Base-by-base conservation (phyloP, 1,140 invertebrate genomes). In the Subanguina moxae region DNA sequence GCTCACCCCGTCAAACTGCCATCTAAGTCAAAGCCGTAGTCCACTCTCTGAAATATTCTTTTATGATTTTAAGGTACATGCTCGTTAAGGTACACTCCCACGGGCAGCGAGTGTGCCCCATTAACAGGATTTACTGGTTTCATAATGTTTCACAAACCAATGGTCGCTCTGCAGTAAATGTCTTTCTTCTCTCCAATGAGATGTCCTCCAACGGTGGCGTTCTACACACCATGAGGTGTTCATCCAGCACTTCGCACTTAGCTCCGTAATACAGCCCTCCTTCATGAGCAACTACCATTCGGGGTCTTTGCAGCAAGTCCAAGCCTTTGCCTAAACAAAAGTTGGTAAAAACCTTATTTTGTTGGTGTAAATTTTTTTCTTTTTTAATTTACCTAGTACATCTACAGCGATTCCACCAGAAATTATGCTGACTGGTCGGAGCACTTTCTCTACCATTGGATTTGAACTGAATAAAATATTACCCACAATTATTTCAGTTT, bases 21-120 rank as follows among this genome's bases (percentile, higher is more conserved):
- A 61, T 79, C 78, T 15, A 79, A 66, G 67, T 79, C 77, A 19
- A 78, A 78, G 3, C 75, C 77, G 56, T 72, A 78, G 30, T 72
- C 72, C 0, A 68, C 56, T 0, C n/a, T 52, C 11, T 45, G n/a
- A 13, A 45, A 13, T 45, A 45, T 45, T 13, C 11, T 45, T 45
- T 45, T n/a, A 45, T 45, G 11, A 13, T 45, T 45, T 11, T 13
- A 45, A n/a, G 11, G n/a, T 45, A 45, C 43, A 45, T 13, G 11
- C 11, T 45, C 11, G n/a, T 45, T 45, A 45, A n/a, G 11, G 43
- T 45, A 45, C 11, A 45, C 43, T 45, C n/a, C n/a, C 11, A n/a
- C 11, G 43, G 11, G 43, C n/a, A 13, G n/a, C n/a, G 11, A 13
- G n/a, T n/a, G 43, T 13, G n/a, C 11, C 11, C 43, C 11, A 45